Base-by-base conservation (phyloP, 2,113 vertebrate species). In the Larimichthys polyactis region DNA sequence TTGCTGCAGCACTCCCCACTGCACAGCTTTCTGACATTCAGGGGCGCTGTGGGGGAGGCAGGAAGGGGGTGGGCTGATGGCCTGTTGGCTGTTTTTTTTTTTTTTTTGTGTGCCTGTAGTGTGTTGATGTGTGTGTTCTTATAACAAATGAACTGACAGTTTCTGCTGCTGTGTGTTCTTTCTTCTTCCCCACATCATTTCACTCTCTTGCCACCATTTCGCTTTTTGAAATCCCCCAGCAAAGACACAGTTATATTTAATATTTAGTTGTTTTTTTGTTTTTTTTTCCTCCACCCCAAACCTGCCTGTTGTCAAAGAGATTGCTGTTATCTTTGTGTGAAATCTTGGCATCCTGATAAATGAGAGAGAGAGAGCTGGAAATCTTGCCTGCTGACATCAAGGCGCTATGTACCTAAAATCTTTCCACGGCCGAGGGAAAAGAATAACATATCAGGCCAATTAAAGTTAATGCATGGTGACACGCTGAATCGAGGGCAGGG, bases 401-500 rank as follows among this genome's bases (percentile, higher is more conserved):
- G 85, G 87, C 81, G 63, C 75, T 49, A 60, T 78, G 89, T 91
- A 89, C 88, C 90, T 92, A 88, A 93, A 94, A 93, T 86, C 89
- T 87, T 92, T 89, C 90, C 92, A 88, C 87, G 89, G 92, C 88
- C 75, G 71, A 89, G 71, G 88, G 90, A 89, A 85, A 90, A 92
- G 90, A 93, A 91, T 91, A 94, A 92, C 91, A 91, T 89, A 91
- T 94, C 93, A 93, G 88, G 85, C 94, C 94, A 94, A 95, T 94
- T 93, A 93, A 91, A 93, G 91, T 90, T 94, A 94, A 94, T 93
- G 93, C 90, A 85, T 86, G 85, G 92, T 92, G 94, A 94, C 93
- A 87, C 76, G 79, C 77, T 88, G 91, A 91, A 94, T 93, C 83
- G 89, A 92, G 93, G 93, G 88, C 93, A 93, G 93, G 90, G 91